These are phyloP conservation scores for Bothrops jararaca DNA, from an alignment of 2,113 vertebrate species.

Conservation along the genomic window DNA sequence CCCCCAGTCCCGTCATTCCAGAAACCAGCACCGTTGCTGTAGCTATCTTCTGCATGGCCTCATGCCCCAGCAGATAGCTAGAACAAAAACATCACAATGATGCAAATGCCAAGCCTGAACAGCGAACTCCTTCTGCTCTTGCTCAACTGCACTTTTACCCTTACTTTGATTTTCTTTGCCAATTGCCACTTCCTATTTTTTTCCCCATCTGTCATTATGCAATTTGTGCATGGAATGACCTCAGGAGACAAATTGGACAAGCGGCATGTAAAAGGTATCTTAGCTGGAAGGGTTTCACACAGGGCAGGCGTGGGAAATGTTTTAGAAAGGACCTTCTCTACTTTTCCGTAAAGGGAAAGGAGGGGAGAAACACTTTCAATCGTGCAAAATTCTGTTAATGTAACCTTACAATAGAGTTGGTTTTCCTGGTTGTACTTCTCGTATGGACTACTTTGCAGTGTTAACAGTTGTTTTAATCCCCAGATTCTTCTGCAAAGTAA, in stretches of 20 bases:
- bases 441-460: not conserved
- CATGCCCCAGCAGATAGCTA: constrained; percentile 82
- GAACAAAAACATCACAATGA: not conserved
- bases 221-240: not conserved
- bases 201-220: not conserved
- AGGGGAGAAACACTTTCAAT: not conserved
- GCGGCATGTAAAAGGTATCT: not conserved
- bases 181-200: not conserved
- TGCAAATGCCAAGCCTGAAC: not conserved
- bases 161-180: not conserved
- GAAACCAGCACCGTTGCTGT: constrained; percentile 74
- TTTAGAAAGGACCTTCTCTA: not conserved
- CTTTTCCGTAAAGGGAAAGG: not conserved
- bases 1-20: constrained; percentile 84
- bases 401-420: not conserved
- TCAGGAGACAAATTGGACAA: not conserved
- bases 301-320: not conserved
- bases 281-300: not conserved
- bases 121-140: not conserved
- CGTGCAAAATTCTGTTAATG: not conserved
- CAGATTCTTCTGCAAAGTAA: not conserved
- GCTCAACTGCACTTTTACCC: not conserved
- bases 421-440: not conserved
- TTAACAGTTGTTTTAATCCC: not conserved
- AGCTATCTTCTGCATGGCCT: constrained; percentile 74